These are phyloP conservation scores for Mesaphorura yosii DNA, from an alignment of 1,140 invertebrate species.

Conservation along the genomic window DNA sequence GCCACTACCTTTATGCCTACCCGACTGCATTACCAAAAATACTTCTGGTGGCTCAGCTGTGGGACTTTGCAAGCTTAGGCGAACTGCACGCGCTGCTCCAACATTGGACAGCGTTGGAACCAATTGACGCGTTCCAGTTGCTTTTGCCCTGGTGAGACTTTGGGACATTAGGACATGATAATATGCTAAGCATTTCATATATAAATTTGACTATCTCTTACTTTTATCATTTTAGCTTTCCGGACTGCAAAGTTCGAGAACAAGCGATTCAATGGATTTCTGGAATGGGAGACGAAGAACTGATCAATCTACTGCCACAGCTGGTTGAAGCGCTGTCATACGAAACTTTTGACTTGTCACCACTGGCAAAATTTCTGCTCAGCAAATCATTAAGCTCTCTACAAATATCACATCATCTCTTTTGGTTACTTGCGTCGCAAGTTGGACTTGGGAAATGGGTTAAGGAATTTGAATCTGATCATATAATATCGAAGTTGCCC, in stretches of 20 bases:
- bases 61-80: conserved; percentile 72
- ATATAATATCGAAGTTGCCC: conserved; percentile 11
- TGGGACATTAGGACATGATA: too few species aligned
- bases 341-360: conserved; percentile 82
- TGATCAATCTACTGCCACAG: conserved; percentile 85
- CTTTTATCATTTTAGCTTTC: conserved; percentile 53
- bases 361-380: conserved; percentile 67
- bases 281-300: conserved; percentile 66
- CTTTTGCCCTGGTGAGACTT: conserved; percentile 79
- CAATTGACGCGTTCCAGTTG: conserved; percentile 79
- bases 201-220: background rate
- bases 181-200: background rate
- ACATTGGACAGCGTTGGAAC: conserved; percentile 66
- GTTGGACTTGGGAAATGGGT: conserved; percentile 27
- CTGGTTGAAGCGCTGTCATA: conserved; percentile 86
- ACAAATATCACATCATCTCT: conserved; percentile 82
- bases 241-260: conserved; percentile 73
- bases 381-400: conserved; percentile 72
- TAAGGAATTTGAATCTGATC: conserved; percentile 4
- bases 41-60: conserved; percentile 72
- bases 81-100: conserved; percentile 73
- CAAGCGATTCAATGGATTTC: conserved; percentile 72
- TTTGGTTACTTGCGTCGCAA: conserved; percentile 75
- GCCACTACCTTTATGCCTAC: conserved; percentile 73
- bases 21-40: conserved; percentile 82